Base-by-base conservation (phyloP, 2,888 invertebrate species). In the Xylocampa areola region DNA sequence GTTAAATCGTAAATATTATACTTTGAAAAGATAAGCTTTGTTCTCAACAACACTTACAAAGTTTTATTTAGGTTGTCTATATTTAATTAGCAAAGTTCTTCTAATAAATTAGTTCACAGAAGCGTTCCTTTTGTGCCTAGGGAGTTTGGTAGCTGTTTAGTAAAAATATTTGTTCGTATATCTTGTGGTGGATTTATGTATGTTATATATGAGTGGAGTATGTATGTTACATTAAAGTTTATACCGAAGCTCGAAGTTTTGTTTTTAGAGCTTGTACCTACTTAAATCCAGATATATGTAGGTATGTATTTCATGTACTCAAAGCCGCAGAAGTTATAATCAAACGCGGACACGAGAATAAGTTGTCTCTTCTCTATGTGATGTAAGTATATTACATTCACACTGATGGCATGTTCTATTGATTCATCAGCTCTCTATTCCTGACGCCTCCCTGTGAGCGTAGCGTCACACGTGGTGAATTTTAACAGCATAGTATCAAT, bases 11-110 rank as follows among this genome's bases (percentile, higher is more conserved):
- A 69, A 68, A 60, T 63, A 54, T 53, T 44, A 37, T 19, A 49
- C 45, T 51, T 61, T 49, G 53, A 39, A 66, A 58, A 70, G 55
- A 51, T 59, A 55, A 70, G 57, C 39, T 59, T 72, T 53, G 58
- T 70, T 62, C 37, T 33, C 30, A 41, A 45, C 33, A 66, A 51
- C 50, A 48, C 58, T 59, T 51, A 37, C 32, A 57, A 68, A 67
- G 55, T 66, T 59, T 53, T 55, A 59, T 70, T 62, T 50, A 43
- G 45, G 51, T 37, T 45, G 48, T 40, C 55, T 55, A 37, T 52
- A 71, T 67, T 68, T 74, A 64, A 65, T 73, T 68, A 67, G 48
- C 32, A 41, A 73, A 76, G 57, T 74, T 70, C 35, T 40, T 49
- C 23, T 57, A 50, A 51, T 57, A 63, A 57, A 76, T 66, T 64